Base-by-base conservation (phyloP, 2,797 vertebrate species). In the Characodon lateralis region DNA sequence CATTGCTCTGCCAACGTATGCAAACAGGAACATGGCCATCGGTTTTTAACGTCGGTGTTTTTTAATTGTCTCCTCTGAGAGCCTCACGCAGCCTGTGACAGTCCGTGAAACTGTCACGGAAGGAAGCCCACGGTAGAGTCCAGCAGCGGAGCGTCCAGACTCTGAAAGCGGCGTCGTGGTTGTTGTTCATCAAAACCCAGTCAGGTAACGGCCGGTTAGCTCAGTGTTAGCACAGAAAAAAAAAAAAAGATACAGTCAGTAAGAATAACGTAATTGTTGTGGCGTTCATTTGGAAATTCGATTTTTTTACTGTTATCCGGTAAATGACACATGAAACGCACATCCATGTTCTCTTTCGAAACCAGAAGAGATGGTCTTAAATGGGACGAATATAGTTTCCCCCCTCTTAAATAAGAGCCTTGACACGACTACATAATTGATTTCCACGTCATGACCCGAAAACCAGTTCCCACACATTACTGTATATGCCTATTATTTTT, bases 1-100 rank as follows among this genome's bases (percentile, higher is more conserved):
- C 94, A 90, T 71, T 87, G 91, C 92, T 87, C 65, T 93, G 94
- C 93, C 94, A 94, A 95, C 95, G 95, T 95, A 95, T 78, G 89
- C 95, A 95, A 93, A 93, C 93, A 93, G 91, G 84, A 93, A 93
- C 89, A 94, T 93, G 91, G 87, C 90, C 85, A 85, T 91, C 93
- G 92, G 92, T 83, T 85, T 91, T 66, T 91, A 87, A 89, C 81
- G 87, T 53, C 71, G 79, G 70, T 78, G n/a, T 68, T 77, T 61
- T 78, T 82, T 58, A 43, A 68, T 71, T 68, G 8, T n/a, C 31
- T 61, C 51, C 72, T 69, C 14, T 80, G 0, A 72, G 18, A 35
- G 81, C 66, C 56, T 63, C 39, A 72, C 26, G 46, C 74, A 56
- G 80, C 46, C 72, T 70, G 81, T 82, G 88, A 79, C 78, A 35